phyloP scores from a whole-genome alignment of 2,888 invertebrate genomes.

The Dendrolimus houi region DNA sequence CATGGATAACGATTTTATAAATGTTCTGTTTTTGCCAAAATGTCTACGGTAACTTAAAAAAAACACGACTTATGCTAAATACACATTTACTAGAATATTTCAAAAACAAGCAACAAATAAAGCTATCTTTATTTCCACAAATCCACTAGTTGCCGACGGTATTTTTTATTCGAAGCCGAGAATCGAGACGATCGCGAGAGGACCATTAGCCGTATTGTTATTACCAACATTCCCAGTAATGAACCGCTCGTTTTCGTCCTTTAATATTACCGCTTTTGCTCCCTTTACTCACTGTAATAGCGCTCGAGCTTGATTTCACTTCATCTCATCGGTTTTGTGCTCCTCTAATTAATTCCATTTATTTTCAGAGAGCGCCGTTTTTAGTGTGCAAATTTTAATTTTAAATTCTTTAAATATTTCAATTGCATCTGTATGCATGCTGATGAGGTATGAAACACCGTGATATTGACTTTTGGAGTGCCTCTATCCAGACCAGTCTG shows the following conservation, averaged over 20 bases:
- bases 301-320: constrained; percentile 54
- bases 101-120: background rate
- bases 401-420: constrained; percentile 43
- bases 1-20: too few species aligned
- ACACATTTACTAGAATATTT: constrained; percentile 1
- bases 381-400: constrained; percentile 36
- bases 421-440: constrained; percentile 48
- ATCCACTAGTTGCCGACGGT: constrained; percentile 43
- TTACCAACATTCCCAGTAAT: constrained; percentile 68
- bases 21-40: too few species aligned
- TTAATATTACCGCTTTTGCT: constrained; percentile 61
- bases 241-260: constrained; percentile 70
- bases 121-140: constrained; percentile 12
- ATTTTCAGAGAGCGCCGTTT: constrained; percentile 27
- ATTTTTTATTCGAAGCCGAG: constrained; percentile 50
- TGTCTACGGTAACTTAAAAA: too few species aligned
- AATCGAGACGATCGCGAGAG: constrained; percentile 57
- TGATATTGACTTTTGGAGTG: constrained; percentile 51
- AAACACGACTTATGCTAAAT: background rate
- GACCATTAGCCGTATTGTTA: constrained; percentile 72
- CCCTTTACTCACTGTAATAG: constrained; percentile 54
- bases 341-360: constrained; percentile 53
- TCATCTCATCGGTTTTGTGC: constrained; percentile 47
- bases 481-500: constrained; percentile 27
- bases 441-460: constrained; percentile 47